These are phyloP conservation scores for Ectobius pallidus DNA, from an alignment of 2,888 invertebrate species.

Conservation along the genomic window DNA sequence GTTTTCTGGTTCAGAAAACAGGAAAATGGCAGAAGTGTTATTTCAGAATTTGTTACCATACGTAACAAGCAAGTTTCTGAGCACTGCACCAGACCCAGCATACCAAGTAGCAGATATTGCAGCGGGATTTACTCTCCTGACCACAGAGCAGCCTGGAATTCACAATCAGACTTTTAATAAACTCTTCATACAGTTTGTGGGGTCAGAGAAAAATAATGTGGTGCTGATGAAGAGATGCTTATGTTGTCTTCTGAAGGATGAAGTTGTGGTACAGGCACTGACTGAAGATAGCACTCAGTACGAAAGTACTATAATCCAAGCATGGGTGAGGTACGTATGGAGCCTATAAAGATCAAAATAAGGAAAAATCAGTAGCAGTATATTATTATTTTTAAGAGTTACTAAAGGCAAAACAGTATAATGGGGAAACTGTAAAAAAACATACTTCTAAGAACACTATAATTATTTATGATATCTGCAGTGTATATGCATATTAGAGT, in stretches of 20 bases:
- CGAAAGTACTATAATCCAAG: constrained; percentile 35
- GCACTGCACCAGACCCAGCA: constrained; percentile 26
- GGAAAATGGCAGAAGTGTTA: constrained; percentile 25
- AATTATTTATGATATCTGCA: too few relatives aligned
- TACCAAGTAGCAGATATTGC: constrained; percentile 39
- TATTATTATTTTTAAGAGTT: too few relatives aligned
- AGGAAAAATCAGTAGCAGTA: too few relatives aligned
- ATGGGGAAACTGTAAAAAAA: too few relatives aligned
- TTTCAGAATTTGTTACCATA: constrained; percentile 34
- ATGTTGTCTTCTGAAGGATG: constrained; percentile 28
- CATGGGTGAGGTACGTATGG: constrained; percentile 40
- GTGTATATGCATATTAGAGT: too few relatives aligned
- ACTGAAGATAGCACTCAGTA: constrained; percentile 1
- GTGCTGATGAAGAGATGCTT: constrained; percentile 31
- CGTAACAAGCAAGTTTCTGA: constrained; percentile 1
- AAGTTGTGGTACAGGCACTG: constrained; percentile 26
- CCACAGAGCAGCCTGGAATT: constrained; percentile 11
- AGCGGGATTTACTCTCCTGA: constrained; percentile 30
- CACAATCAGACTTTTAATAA: neutral
- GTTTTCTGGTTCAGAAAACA: constrained; percentile 17
- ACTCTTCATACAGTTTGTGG: neutral
- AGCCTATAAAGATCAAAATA: too few relatives aligned
- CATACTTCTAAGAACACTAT: too few relatives aligned
- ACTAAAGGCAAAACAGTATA: too few relatives aligned
- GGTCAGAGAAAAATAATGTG: neutral